Percentiles rank a stretch among this genome's conserved stretches.
Evolutionary conservation across 2,113 vertebrate genomes (phyloP).

Genomic region (Haplochromis burtoni): DNA sequence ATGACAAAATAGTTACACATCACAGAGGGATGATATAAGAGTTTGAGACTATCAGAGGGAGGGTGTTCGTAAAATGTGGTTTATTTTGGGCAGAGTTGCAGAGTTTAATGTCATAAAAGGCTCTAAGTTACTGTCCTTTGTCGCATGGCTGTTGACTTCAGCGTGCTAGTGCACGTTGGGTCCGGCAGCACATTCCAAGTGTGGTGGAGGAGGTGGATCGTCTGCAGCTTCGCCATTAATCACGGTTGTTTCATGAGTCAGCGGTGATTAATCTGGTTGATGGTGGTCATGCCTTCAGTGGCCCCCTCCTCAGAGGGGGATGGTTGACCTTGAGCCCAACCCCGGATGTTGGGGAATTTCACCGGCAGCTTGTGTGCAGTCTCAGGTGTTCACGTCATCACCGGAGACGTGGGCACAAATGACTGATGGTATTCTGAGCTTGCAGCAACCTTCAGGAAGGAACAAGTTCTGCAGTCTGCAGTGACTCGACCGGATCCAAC

Average conservation of each 20-base stretch:
- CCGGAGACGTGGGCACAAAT: not conserved
- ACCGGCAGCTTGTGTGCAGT: not conserved
- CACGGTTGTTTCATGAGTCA: constrained; percentile 29
- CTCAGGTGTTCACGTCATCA: not conserved
- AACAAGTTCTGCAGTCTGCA: not conserved
- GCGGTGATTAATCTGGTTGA: constrained; percentile 34
- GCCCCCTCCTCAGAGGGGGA: not conserved
- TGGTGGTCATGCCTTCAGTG: not conserved
- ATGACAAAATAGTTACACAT: constrained; percentile 13
- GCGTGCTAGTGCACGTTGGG: not conserved
- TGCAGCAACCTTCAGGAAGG: not conserved
- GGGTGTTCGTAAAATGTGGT: not conserved
- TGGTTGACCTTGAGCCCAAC: not conserved
- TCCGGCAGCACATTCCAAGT: not conserved
- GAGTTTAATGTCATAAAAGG: not conserved
- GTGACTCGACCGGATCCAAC: not conserved
- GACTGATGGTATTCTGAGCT: not conserved
- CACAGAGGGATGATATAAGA: not conserved
- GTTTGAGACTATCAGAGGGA: not conserved
- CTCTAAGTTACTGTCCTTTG: not conserved
- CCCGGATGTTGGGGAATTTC: not conserved
- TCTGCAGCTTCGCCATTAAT: constrained; percentile 1
- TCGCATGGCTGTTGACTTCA: not conserved
- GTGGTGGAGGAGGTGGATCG: constrained; percentile 8
- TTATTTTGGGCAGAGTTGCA: not conserved